A percentile compares a stretch with the other conserved stretches of the same genome.
Conservation (phyloP, 2,113 vertebrate genomes). For the Pampusana beccarii region DNA sequence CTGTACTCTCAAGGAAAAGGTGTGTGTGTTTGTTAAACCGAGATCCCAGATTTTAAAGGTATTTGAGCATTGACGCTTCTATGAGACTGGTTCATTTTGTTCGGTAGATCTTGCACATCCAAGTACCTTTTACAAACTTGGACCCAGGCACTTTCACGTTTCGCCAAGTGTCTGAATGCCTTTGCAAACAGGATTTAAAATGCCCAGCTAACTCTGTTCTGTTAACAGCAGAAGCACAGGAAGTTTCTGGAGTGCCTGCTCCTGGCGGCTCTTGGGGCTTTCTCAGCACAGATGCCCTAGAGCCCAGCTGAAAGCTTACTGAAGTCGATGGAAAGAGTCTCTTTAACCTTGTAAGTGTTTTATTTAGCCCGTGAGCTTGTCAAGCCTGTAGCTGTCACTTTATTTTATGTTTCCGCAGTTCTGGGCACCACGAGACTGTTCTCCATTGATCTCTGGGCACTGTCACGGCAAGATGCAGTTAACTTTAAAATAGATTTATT, state of each 20-base stretch:
- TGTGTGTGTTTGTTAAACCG: background rate
- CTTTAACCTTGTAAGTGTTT: constrained; percentile 53
- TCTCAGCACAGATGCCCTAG: background rate
- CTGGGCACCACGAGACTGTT: background rate
- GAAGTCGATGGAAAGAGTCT: background rate
- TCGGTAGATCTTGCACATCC: background rate
- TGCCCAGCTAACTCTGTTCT: background rate
- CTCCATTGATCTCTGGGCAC: background rate
- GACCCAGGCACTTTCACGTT: background rate
- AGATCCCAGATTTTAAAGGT: background rate
- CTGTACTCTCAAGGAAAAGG: background rate
- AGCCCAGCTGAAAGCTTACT: background rate
- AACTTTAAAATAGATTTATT: background rate
- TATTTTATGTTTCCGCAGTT: background rate
- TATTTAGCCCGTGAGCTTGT: constrained; percentile 20
- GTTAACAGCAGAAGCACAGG: background rate
- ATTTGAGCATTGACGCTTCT: background rate
- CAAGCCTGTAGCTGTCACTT: constrained; percentile 7
- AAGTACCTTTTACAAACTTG: background rate
- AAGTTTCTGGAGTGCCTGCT: background rate
- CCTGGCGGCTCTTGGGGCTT: background rate
- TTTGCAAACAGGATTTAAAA: background rate
- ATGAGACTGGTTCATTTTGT: background rate
- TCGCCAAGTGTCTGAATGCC: background rate
- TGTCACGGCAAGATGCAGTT: background rate